Conservation (phyloP, 1,140 invertebrate genomes). For the Saccostrea cuccullata region DNA sequence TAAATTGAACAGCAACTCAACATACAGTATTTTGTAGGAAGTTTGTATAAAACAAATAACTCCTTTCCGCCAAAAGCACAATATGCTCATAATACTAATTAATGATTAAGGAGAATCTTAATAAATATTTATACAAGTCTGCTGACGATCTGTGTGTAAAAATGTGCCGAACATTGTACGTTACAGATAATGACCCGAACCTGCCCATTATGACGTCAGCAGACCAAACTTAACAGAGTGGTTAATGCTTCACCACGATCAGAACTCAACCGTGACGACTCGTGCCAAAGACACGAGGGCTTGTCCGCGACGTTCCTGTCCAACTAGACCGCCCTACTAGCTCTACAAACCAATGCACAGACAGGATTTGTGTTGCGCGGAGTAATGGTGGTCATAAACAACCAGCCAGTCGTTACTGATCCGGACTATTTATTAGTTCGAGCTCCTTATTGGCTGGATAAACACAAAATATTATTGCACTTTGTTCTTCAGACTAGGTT, state of each 20-base stretch:
- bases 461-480: too few relatives aligned
- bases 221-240: not conserved
- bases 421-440: too few relatives aligned
- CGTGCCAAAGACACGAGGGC: not conserved
- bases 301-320: not conserved
- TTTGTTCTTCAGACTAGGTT: too few relatives aligned
- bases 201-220: slow-evolving; percentile 5
- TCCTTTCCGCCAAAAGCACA: too few relatives aligned
- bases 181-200: not conserved
- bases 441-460: too few relatives aligned
- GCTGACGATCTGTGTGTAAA: not conserved
- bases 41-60: too few relatives aligned
- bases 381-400: not conserved
- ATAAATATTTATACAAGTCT: not conserved
- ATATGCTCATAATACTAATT: too few relatives aligned
- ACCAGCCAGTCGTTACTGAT: too few relatives aligned
- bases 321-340: not conserved
- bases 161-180: not conserved
- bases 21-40: too few relatives aligned
- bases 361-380: not conserved
- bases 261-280: not conserved
- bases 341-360: not conserved
- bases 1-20: too few relatives aligned
- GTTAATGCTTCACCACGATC: not conserved
- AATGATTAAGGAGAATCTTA: too few relatives aligned